phyloP scores from a whole-genome alignment of 1,140 invertebrate species.

The Zaprionus camerounensis region DNA sequence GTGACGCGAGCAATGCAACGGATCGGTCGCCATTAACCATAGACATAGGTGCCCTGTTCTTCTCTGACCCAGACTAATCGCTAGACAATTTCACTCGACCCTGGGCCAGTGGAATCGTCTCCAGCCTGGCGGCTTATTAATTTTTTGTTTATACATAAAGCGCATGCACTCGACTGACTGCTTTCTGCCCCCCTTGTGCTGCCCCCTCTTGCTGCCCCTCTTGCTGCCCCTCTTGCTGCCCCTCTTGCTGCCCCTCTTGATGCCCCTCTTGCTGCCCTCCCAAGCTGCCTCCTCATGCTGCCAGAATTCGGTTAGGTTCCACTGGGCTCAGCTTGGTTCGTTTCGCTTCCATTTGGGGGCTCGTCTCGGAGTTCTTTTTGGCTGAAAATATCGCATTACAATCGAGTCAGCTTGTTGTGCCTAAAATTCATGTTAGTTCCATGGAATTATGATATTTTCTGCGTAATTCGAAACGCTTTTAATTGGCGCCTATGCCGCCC shows the following conservation, averaged over 20 bases:
- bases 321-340: background rate
- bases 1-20: conserved; percentile 16
- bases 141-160: conserved; percentile 77
- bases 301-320: too few relatives aligned
- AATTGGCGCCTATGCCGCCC: conserved; percentile 78
- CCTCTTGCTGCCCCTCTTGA: conserved; percentile 11
- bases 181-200: conserved; percentile 14
- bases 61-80: background rate
- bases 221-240: too few relatives aligned
- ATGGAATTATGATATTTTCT: conserved; percentile 81
- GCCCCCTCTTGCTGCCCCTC: background rate
- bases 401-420: conserved; percentile 58
- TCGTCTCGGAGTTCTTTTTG: conserved; percentile 1
- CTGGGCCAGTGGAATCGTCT: conserved; percentile 15
- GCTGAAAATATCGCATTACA: conserved; percentile 73
- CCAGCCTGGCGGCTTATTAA: conserved; percentile 52
- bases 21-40: background rate
- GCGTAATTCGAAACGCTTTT: conserved; percentile 76
- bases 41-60: background rate
- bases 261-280: background rate
- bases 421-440: conserved; percentile 69
- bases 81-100: background rate
- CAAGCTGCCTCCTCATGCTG: too few relatives aligned
- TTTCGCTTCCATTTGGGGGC: conserved; percentile 15
- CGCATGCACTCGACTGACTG: conserved; percentile 72